These are phyloP conservation scores for Enoplosus armatus DNA, from an alignment of 2,797 vertebrate genomes.

Conservation along the genomic window DNA sequence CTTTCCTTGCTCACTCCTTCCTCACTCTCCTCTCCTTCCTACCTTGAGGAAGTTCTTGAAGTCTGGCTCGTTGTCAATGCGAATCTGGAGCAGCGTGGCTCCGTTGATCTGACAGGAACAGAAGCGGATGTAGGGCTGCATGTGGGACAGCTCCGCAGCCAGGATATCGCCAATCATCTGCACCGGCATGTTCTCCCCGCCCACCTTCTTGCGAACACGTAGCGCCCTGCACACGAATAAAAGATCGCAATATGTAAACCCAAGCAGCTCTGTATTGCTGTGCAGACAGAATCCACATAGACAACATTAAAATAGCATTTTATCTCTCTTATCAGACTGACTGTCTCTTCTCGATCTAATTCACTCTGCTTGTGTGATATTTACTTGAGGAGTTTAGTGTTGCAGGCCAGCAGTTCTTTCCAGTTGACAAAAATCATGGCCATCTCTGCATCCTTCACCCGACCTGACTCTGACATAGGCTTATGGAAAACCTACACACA, in stretches of 20 bases:
- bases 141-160: conserved; percentile 91
- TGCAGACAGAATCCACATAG: not conserved
- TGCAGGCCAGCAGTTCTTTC: conserved; percentile 94
- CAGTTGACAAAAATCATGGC: conserved; percentile 96
- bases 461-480: conserved; percentile 92
- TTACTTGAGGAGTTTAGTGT: conserved; percentile 94
- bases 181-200: conserved; percentile 94
- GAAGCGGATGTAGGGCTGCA: conserved; percentile 97
- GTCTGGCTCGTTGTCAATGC: conserved; percentile 90
- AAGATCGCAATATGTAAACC: conserved; percentile 2
- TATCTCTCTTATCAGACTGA: not conserved
- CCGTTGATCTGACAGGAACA: conserved; percentile 97
- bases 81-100: conserved; percentile 90
- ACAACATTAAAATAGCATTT: not conserved
- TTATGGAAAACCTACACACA: conserved; percentile 93
- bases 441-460: conserved; percentile 91
- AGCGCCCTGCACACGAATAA: conserved; percentile 84
- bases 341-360: too few species aligned
- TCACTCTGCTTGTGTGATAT: conserved; percentile 51
- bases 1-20: not conserved
- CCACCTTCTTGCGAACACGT: conserved; percentile 91
- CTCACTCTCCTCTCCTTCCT: conserved; percentile 14
- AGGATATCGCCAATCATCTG: conserved; percentile 95
- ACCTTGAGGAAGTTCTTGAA: conserved; percentile 98
- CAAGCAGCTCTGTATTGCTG: not conserved